Evolutionary conservation across 2,113 vertebrate species (phyloP).

Genomic region (Pyrgilauda ruficollis): DNA sequence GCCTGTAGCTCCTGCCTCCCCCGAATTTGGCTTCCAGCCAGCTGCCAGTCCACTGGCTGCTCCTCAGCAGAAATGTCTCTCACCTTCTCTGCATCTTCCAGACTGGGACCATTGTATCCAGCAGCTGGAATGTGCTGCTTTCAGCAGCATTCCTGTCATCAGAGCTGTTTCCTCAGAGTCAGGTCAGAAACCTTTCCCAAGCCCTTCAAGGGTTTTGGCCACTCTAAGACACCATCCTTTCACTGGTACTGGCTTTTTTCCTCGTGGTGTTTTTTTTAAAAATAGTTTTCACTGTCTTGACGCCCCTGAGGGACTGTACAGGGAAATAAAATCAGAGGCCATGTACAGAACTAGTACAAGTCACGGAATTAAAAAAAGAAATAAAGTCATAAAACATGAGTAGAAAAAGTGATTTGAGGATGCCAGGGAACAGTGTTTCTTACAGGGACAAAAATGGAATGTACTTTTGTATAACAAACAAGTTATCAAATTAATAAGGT

Average conservation of each 20-base stretch:
- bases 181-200: neutral
- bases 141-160: neutral
- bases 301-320: neutral
- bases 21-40: neutral
- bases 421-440: neutral
- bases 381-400: neutral
- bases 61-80: neutral
- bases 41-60: neutral
- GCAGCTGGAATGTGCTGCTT: accelerated
- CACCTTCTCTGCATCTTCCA: neutral
- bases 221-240: neutral
- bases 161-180: neutral
- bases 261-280: neutral
- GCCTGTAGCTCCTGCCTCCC: accelerated
- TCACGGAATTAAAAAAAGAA: neutral
- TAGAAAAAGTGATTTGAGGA: neutral
- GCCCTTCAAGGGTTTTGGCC: neutral
- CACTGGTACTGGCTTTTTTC: neutral
- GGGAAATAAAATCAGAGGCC: neutral
- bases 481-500: neutral
- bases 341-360: neutral
- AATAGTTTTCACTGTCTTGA: neutral
- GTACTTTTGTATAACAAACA: neutral
- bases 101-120: neutral
- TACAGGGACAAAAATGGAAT: neutral